These are phyloP conservation scores for Corythaixoides concolor DNA, from an alignment of 2,113 vertebrate species.

Conservation along the genomic window DNA sequence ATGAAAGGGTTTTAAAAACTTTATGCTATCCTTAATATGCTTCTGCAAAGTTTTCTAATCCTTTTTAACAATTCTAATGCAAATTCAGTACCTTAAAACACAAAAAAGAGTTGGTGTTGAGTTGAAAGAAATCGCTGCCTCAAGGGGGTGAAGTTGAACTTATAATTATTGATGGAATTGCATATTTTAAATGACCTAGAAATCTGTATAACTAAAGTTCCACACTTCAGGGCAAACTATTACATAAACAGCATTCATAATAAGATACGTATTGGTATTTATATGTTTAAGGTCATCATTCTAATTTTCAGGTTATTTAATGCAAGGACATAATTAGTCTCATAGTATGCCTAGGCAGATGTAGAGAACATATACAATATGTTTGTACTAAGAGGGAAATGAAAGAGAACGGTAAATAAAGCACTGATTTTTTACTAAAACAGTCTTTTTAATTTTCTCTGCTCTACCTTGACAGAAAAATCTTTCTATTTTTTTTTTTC, in stretches of 20 bases:
- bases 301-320: background rate
- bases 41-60: background rate
- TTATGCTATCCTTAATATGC: background rate
- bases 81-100: background rate
- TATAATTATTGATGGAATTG: background rate
- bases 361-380: background rate
- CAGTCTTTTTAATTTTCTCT: background rate
- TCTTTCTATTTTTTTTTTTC: too few species aligned
- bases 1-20: background rate
- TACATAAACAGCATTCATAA: background rate
- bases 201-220: background rate
- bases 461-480: background rate
- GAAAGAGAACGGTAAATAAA: background rate
- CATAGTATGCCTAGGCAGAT: background rate
- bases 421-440: background rate
- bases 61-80: background rate
- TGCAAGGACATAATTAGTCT: background rate
- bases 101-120: background rate
- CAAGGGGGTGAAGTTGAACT: background rate
- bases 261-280: background rate
- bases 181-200: background rate
- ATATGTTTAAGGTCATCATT: background rate
- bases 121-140: background rate
- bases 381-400: background rate
- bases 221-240: background rate